Percentiles rank a stretch among this genome's conserved stretches.
Conservation (phyloP, 2,113 vertebrate species). For the Xyliphius kryptos region DNA sequence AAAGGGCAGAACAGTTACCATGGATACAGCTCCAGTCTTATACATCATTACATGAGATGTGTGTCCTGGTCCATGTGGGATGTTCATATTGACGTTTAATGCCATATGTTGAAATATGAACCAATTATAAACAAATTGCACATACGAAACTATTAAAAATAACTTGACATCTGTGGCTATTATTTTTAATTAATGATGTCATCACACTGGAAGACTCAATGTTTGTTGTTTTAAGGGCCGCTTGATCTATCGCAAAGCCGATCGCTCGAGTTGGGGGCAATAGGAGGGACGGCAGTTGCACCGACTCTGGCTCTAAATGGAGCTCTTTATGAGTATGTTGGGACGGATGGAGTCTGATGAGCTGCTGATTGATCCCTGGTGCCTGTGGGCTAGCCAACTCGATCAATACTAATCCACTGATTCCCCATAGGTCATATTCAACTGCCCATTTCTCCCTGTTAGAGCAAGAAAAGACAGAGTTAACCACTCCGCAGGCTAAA, state of each 20-base stretch:
- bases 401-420: constrained; percentile 50
- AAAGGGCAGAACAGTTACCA: constrained; percentile 22
- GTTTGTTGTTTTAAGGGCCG: too few relatives aligned
- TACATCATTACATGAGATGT: constrained; percentile 13
- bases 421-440: constrained; percentile 32
- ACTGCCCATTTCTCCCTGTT: constrained; percentile 48
- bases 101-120: neutral
- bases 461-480: constrained; percentile 22
- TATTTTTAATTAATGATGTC: too few relatives aligned
- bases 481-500: constrained; percentile 13
- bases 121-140: constrained; percentile 5
- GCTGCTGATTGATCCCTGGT: constrained; percentile 30
- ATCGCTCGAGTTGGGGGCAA: too few relatives aligned
- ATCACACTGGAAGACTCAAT: too few relatives aligned
- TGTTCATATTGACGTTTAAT: constrained; percentile 18
- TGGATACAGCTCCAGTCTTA: constrained; percentile 29
- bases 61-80: constrained; percentile 9
- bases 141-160: too few relatives aligned
- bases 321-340: constrained; percentile 21
- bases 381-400: constrained; percentile 37
- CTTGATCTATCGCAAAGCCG: too few relatives aligned
- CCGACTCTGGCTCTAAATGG: constrained; percentile 7
- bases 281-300: neutral
- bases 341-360: constrained; percentile 33
- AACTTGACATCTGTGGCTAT: too few relatives aligned